Conservation (phyloP, 1,140 invertebrate species). For the Eriosoma lanigerum region DNA sequence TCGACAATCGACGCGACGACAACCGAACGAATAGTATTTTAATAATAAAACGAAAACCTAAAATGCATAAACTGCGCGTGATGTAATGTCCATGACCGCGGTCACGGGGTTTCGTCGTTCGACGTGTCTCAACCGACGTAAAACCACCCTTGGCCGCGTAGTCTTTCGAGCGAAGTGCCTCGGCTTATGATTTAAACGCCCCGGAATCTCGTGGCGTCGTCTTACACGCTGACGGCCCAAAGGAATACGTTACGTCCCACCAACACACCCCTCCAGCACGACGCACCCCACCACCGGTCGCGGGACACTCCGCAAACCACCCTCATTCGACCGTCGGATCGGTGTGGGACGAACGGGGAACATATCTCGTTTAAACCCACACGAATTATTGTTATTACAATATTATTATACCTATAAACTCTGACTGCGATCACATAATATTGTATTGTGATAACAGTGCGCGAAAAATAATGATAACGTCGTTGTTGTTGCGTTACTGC, state of each 20-base stretch:
- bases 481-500: neutral
- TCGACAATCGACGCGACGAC: neutral
- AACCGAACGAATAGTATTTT: too few relatives aligned
- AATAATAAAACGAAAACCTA: too few relatives aligned
- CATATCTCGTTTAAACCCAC: too few relatives aligned
- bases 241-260: neutral
- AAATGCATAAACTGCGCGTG: too few relatives aligned
- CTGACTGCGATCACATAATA: too few relatives aligned
- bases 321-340: neutral
- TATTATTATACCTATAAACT: too few relatives aligned
- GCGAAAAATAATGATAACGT: slow-evolving; percentile 45
- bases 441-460: slow-evolving; percentile 14
- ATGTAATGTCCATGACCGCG: slow-evolving; percentile 6
- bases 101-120: neutral
- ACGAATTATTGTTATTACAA: too few relatives aligned
- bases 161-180: neutral
- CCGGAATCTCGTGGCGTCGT: neutral
- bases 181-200: slow-evolving; percentile 45
- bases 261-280: neutral
- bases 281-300: neutral
- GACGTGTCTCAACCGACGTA: neutral
- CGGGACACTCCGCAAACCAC: neutral
- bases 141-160: neutral
- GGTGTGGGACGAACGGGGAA: too few relatives aligned
- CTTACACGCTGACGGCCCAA: too few relatives aligned